phyloP scores from a whole-genome alignment of 2,113 vertebrate genomes.

The Fregetta grallaria region DNA sequence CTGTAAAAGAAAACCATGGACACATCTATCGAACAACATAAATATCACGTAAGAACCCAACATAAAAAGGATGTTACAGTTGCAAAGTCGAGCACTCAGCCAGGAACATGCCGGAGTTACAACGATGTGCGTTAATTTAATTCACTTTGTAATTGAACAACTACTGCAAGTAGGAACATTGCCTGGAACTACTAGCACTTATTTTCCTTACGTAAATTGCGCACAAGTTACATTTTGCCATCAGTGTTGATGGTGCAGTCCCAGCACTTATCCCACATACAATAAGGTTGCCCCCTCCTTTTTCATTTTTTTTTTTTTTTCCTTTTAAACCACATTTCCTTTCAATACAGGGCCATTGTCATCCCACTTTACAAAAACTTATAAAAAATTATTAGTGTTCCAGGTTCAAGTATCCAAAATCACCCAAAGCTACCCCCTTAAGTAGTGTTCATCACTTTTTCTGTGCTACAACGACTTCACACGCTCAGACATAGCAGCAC shows the following conservation, averaged over 20 bases:
- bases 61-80: background rate
- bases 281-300: background rate
- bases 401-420: background rate
- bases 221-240: background rate
- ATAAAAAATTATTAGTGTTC: background rate
- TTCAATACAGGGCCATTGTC: background rate
- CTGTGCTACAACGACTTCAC: background rate
- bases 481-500: background rate
- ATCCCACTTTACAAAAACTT: background rate
- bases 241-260: background rate
- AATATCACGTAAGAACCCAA: slow-evolving; percentile 54
- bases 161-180: background rate
- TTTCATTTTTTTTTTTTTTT: background rate
- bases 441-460: background rate
- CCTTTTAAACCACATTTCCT: background rate
- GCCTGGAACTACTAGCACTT: background rate
- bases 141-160: background rate
- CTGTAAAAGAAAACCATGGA: slow-evolving; percentile 23
- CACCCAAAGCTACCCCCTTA: background rate
- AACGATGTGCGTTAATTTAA: background rate
- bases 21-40: slow-evolving; percentile 59
- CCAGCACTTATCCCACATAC: background rate
- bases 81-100: slow-evolving; percentile 39
- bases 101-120: accelerated
- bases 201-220: background rate